These are phyloP conservation scores for Rutpela maculata DNA, from an alignment of 2,888 invertebrate species.

Conservation along the genomic window DNA sequence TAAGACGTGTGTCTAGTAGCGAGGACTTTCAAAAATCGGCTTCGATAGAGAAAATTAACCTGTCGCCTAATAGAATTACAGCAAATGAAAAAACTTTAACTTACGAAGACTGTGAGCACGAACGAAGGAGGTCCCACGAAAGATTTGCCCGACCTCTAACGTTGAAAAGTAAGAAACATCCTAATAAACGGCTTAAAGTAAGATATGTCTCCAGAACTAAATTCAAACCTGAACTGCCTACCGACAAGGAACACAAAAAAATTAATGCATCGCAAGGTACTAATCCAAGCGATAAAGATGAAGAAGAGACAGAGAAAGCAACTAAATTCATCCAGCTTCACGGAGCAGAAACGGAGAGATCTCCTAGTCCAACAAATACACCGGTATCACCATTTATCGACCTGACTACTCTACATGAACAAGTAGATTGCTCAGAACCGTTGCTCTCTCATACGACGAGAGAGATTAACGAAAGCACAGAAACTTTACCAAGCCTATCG, in stretches of 20 bases:
- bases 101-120: conserved; percentile 79
- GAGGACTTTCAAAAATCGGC: conserved; percentile 76
- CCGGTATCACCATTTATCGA: conserved; percentile 74
- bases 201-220: conserved; percentile 60
- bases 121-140: conserved; percentile 79
- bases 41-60: conserved; percentile 63
- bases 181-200: conserved; percentile 61
- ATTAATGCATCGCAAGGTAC: conserved; percentile 40
- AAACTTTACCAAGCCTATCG: conserved; percentile 71
- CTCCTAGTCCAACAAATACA: conserved; percentile 68
- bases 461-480: conserved; percentile 68
- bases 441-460: conserved; percentile 69
- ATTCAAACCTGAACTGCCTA: conserved; percentile 69
- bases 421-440: conserved; percentile 76
- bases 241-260: conserved; percentile 50
- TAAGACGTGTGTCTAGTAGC: conserved; percentile 80
- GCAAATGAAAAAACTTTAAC: conserved; percentile 66
- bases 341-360: conserved; percentile 65
- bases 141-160: conserved; percentile 79
- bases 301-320: conserved; percentile 49
- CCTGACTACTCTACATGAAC: conserved; percentile 77
- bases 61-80: conserved; percentile 64
- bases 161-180: conserved; percentile 75
- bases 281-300: conserved; percentile 62
- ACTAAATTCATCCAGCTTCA: conserved; percentile 65